Base-by-base conservation (phyloP, 1,140 invertebrate genomes). In the Acromyrmex echinatior region DNA sequence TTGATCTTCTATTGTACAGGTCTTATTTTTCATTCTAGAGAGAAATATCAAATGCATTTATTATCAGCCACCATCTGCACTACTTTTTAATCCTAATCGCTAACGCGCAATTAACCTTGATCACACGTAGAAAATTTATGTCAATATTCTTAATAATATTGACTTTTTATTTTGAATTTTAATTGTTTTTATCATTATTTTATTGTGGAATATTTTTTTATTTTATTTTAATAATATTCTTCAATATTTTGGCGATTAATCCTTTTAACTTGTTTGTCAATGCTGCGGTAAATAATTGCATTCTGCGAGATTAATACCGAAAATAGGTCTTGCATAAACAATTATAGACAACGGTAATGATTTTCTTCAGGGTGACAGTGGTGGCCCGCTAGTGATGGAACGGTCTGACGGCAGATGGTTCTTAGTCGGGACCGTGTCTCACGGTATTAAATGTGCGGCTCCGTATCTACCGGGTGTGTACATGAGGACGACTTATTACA, bases 361-460 rank as follows among this genome's bases (percentile, higher is more conserved):
- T 76, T 10, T 51, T 74, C 18, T 10, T 14, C 95, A 99, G 98
- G 98, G 98, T 86, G 99, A 99, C 96, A 99, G 98, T 90, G 99
- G 99, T 9, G 98, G 98, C 45, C 99, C 99, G 0, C 93, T 99
- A 79, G 98, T 99, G 49, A 96, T 99, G 28, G 97, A 98, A 93
- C 95, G 98, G 82, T 96, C 97, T 0, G 98, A 99, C 91, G 98
- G 98, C 18, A 96, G 97, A 81, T 99, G 98, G 97, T 97, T 98
- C 82, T 95, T 99, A 5, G 98, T 98, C 2, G 99, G 99, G 14
- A 99, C 99, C 0, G 98, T 99, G 0, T 99, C 98, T 6, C 99
- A 99, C 95, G 99, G 99, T 16, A 99, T 99, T 87, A 98, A 98
- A 92, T 99, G 99, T 93, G 99, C 98, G 1, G 97, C 98, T 45